Base-by-base conservation (phyloP, 2,888 invertebrate genomes). In the Folsomia candida region DNA sequence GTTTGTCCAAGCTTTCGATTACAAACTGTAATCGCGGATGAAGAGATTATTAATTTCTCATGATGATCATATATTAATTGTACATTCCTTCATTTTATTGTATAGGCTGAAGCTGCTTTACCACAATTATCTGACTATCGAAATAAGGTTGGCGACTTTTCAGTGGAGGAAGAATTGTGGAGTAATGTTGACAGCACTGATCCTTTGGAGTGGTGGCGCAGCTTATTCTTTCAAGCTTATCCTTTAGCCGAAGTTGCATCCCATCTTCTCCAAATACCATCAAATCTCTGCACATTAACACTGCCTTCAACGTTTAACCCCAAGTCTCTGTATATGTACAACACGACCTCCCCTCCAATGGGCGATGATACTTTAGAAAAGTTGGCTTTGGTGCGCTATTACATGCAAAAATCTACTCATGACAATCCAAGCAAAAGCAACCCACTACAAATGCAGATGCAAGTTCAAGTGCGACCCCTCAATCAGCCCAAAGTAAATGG, bases 81-180 rank as follows among this genome's bases (percentile, higher is more conserved):
- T n/a, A n/a, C n/a, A n/a, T n/a, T n/a, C n/a, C n/a, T n/a, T n/a
- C n/a, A n/a, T n/a, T n/a, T n/a, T n/a, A n/a, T n/a, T n/a, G n/a
- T n/a, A 37, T 69, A 72, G 64, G 73, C 73, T 20, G 68, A 68
- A 6, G 65, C 64, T 57, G 67, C 70, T 26, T 68, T 73, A 18
- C 62, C 67, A 29, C 68, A 70, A n/a, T 47, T 73, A n/a, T 60
- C 70, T n/a, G 73, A 73, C 29, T 73, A 73, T 28, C 62, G 68
- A 66, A 65, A 58, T 51, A 26, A 68, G 68, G 63, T 58, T 11
- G 73, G 73, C 4, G 47, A 29, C n/a, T 73, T 29, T 51, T 60
- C 65, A 2, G 57, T 58, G 6, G 68, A 70, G 26, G 68, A 73
- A 37, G n/a, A 14, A 18, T 18, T 70, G 4, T 73, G 73, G 73